Percentiles rank a stretch among this genome's conserved stretches.
Evolutionary conservation across 2,797 vertebrate genomes (phyloP).

Genomic region (Peromyscus nudipes): DNA sequence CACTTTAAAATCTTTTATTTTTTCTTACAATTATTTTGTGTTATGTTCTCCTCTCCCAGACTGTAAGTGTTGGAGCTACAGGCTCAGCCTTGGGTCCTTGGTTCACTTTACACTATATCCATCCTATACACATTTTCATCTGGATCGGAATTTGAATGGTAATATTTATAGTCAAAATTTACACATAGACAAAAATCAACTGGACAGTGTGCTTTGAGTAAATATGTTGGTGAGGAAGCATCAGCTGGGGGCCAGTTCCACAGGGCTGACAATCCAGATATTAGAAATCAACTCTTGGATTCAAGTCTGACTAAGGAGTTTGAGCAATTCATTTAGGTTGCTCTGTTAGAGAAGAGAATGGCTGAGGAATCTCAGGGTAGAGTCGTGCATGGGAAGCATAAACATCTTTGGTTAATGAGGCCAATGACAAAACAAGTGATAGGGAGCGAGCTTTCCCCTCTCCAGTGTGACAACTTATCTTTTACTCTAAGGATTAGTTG

Average conservation of each 20-base stretch:
- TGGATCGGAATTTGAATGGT: not conserved
- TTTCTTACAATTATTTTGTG: not conserved
- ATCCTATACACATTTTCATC: not conserved
- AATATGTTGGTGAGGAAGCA: not conserved
- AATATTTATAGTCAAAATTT: not conserved
- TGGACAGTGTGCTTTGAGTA: slow-evolving; percentile 2
- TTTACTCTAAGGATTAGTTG: slow-evolving; percentile 42
- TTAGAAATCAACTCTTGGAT: slow-evolving; percentile 50
- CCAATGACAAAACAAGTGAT: slow-evolving; percentile 16
- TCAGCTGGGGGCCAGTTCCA: not conserved
- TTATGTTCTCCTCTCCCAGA: not conserved
- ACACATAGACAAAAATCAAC: slow-evolving; percentile 19
- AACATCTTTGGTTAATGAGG: slow-evolving; percentile 61
- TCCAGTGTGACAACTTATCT: slow-evolving; percentile 4
- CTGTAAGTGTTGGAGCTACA: not conserved
- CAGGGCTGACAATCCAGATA: slow-evolving; percentile 2
- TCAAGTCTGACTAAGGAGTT: slow-evolving; percentile 20
- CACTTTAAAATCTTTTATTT: not conserved
- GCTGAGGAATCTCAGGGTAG: not conserved
- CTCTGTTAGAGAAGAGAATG: slow-evolving; percentile 10
- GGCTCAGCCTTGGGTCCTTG: not conserved
- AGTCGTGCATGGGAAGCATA: not conserved
- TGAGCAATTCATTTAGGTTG: not conserved
- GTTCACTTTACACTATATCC: not conserved
- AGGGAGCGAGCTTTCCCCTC: not conserved